A percentile compares a stretch with the other conserved stretches of the same genome.
Evolutionary conservation across 2,113 vertebrate genomes (phyloP).

Genomic region (Caranx melampygus): DNA sequence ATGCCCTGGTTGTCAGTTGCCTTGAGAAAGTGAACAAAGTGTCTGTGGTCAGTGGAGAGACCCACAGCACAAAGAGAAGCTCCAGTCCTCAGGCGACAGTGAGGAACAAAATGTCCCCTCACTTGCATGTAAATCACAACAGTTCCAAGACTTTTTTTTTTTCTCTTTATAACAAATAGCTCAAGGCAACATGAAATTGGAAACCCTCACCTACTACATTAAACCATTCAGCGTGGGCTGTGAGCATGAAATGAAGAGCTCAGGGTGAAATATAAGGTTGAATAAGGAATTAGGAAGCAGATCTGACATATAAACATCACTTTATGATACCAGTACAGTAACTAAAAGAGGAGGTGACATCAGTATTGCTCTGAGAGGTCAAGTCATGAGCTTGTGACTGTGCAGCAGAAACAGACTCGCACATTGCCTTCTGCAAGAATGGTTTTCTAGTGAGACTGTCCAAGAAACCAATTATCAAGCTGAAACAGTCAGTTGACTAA

Average conservation of each 20-base stretch:
- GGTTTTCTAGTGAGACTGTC: too few species aligned
- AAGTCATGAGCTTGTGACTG: background rate
- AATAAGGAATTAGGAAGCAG: background rate
- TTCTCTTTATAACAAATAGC: conserved; percentile 25
- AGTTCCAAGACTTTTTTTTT: conserved; percentile 44
- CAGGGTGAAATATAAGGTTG: background rate
- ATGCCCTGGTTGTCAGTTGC: conserved; percentile 47
- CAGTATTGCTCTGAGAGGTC: conserved; percentile 25
- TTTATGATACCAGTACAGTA: too few species aligned
- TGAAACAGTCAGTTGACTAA: too few species aligned
- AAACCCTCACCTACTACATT: conserved; percentile 40
- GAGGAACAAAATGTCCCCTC: conserved; percentile 53
- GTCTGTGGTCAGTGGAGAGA: conserved; percentile 67
- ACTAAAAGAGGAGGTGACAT: too few species aligned
- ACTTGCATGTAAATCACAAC: conserved; percentile 52
- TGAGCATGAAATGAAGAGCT: background rate
- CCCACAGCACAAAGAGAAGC: conserved; percentile 57
- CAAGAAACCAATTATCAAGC: too few species aligned
- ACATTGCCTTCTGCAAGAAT: too few species aligned
- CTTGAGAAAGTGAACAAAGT: conserved; percentile 73
- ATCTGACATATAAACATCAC: too few species aligned
- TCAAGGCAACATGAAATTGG: conserved; percentile 30
- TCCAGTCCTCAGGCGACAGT: conserved; percentile 52
- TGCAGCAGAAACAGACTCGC: background rate
- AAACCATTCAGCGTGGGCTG: background rate